These are phyloP conservation scores for Pterophyllum scalare DNA, from an alignment of 2,113 vertebrate species.

Conservation along the genomic window DNA sequence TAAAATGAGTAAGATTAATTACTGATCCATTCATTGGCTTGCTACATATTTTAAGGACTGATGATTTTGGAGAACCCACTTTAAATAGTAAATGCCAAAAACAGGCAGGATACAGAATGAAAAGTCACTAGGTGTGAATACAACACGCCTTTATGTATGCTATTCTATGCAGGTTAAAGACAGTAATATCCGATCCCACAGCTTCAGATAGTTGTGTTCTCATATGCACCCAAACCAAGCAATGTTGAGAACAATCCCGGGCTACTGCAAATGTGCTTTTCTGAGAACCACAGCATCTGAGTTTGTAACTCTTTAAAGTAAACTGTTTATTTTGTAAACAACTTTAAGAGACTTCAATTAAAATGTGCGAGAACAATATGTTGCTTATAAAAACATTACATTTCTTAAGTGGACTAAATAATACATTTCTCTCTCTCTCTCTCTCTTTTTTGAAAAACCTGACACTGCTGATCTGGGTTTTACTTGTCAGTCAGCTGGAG, in stretches of 20 bases:
- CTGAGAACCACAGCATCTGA: not conserved
- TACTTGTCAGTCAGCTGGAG: conserved; percentile 59
- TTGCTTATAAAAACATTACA: conserved; percentile 9
- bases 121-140: not conserved
- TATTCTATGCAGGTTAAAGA: not conserved
- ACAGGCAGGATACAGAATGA: not conserved
- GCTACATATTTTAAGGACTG: not conserved
- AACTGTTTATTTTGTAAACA: conserved; percentile 21
- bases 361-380: conserved; percentile 39
- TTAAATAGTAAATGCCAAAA: not conserved
- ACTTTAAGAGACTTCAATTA: not conserved
- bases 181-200: not conserved
- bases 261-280: not conserved
- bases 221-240: not conserved
- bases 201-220: not conserved
- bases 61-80: not conserved
- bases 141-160: not conserved
- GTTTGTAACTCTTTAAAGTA: not conserved
- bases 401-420: conserved; percentile 45
- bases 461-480: conserved; percentile 27
- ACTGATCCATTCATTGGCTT: not conserved
- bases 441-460: not conserved
- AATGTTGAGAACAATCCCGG: not conserved
- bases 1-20: not conserved
- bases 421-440: conserved; percentile 24